Evolutionary conservation across 2,888 invertebrate genomes (phyloP).

Genomic region (Drosophila flavopinicola): DNA sequence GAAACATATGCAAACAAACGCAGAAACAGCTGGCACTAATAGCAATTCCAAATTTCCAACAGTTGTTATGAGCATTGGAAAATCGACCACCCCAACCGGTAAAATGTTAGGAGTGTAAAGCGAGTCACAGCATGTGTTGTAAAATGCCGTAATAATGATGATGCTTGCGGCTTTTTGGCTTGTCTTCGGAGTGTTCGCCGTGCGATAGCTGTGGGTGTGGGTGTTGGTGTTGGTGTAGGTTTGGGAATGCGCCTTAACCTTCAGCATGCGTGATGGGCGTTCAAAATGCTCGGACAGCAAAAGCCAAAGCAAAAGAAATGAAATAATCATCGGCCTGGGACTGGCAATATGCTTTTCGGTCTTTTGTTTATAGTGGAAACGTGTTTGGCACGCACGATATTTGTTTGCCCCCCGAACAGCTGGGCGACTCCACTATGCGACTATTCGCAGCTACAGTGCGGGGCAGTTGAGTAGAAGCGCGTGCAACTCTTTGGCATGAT

Average conservation of each 20-base stretch:
- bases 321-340: constrained; percentile 34
- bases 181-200: not conserved
- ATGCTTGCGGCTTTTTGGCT: constrained; percentile 11
- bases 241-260: constrained; percentile 50
- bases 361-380: constrained; percentile 43
- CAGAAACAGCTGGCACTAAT: not conserved
- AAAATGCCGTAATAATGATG: constrained; percentile 19
- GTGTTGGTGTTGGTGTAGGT: constrained; percentile 6
- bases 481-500: constrained; percentile 2
- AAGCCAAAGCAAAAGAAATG: constrained; percentile 24
- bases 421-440: constrained; percentile 28
- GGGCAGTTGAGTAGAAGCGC: constrained; percentile 31
- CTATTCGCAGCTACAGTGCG: constrained; percentile 20
- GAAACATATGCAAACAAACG: not conserved
- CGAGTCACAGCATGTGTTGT: constrained; percentile 11
- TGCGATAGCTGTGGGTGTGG: constrained; percentile 6
- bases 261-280: constrained; percentile 46
- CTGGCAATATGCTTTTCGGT: constrained; percentile 13
- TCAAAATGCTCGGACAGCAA: constrained; percentile 18
- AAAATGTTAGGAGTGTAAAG: constrained; percentile 4
- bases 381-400: constrained; percentile 51
- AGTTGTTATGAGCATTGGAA: not conserved
- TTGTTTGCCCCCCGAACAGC: constrained; percentile 37
- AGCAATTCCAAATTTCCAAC: not conserved
- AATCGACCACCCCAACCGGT: not conserved